Base-by-base conservation (phyloP, 2,797 vertebrate genomes). In the Microctenopoma lineatum region DNA sequence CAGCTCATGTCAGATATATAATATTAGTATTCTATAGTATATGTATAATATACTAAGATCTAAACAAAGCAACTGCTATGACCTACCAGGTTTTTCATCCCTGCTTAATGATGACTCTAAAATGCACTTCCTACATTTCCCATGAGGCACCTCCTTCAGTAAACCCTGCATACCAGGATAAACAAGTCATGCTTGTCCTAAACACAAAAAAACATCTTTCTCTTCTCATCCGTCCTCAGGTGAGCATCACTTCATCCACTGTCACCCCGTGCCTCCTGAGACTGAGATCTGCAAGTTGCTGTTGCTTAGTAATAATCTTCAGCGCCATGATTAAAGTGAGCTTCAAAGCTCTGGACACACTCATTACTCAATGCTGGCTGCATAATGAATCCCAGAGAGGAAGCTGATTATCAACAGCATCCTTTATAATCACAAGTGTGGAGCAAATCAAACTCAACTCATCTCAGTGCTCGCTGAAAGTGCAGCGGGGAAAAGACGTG, bases 271-370 rank as follows among this genome's bases (percentile, higher is more conserved):
- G 1, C 87, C 90, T 86, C 73, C 69, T 70, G 90, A 93, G 91
- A 92, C 85, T 21, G 21, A 21, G 21, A 80, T 84, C 86, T 79
- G 81, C 79, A 77, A 92, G 87, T 92, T 92, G 82, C 86, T 88
- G 92, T 92, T 96, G 92, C 94, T 93, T 95, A 91, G 95, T 92
- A 93, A 93, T 93, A 66, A 57, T 87, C 88, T 83, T 84, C 90
- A 92, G 93, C 60, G 89, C 77, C 67, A 73, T 94, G 92, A 94
- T 93, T 87, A 94, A 88, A 85, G 85, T 89, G 86, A 93, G 91
- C 91, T 94, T 95, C 94, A 94, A 95, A 94, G 93, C 93, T 92
- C 91, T 81, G 84, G 87, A 90, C 84, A 81, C 60, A 48, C 88
- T 91, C 90, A 93, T 93, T 94, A 95, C 89, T 86, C 88, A 85